Evolutionary conservation across 2,113 vertebrate species (phyloP), one percentile per base, ranked within the genome.

Genomic region (Micromys minutus): DNA sequence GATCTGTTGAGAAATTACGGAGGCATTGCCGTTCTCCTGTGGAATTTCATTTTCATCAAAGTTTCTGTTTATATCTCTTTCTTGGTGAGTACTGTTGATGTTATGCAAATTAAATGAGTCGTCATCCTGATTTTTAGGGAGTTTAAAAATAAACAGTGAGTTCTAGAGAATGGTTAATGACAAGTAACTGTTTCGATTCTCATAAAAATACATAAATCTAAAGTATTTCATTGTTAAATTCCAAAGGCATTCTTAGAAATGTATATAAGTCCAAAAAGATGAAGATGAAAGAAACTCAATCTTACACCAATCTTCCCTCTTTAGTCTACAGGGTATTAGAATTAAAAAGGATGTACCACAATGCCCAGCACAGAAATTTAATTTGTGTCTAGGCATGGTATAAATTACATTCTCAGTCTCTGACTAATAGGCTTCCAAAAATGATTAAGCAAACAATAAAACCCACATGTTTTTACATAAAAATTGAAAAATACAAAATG

Each of bases 31-130:
- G 36, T 98, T 99, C 94, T 98, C 98, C 47, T 98, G 98, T 0
- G 85, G 94, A 97, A 97, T 95, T 63, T 98, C 97, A 69, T 93
- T 98, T 97, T 98, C 97, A 90, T 98, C 98, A 69, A 98, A 98
- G 93, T 99, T 99, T 93, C 29, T 96, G 86, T 98, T 99, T 97
- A 98, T 98, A 89, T 99, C 98, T 95, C 98, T 98, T 86, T 98
- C 97, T 75, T 95, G 79, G 94, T 98, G 98, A 97, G 97, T 55
- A 95, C 89, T 98, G 93, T 97, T 98, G 96, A 97, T 98, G 92
- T 98, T 99, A 93, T 61, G 95, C 95, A 98, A 97, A 96, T 96
- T 97, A 97, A 98, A 98, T 77, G 98, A 97, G 90, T 98, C 97
- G 0, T 98, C 97, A 50, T 97, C 97, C 95, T 98, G 91, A 96